A percentile compares a stretch with the other conserved stretches of the same genome.
Conservation (phyloP, 2,797 vertebrate species). For the Hippocampus kuda region DNA sequence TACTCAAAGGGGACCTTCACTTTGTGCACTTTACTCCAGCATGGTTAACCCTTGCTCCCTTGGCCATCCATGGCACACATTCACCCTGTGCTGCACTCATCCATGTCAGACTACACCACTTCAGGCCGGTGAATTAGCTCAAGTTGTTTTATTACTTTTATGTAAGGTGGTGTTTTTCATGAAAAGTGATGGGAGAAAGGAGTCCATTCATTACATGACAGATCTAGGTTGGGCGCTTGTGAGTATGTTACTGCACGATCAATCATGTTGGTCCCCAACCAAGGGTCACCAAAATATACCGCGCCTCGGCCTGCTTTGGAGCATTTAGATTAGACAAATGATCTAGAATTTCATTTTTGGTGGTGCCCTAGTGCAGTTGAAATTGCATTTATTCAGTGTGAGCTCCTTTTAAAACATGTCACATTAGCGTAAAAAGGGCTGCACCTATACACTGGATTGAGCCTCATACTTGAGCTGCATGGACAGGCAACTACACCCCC, state of each 20-base stretch:
- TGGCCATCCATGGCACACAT: neutral
- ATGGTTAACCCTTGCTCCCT: too few relatives aligned
- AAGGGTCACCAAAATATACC: neutral
- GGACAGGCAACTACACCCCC: conserved; percentile 21
- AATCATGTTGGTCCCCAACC: neutral
- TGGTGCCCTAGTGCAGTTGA: too few relatives aligned
- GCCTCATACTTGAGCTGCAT: conserved; percentile 23
- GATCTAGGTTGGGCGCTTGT: neutral
- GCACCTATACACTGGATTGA: conserved; percentile 30
- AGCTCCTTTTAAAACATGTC: neutral
- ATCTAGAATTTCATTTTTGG: neutral
- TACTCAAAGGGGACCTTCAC: too few relatives aligned
- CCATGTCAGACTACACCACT: neutral
- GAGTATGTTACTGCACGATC: neutral
- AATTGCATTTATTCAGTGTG: neutral
- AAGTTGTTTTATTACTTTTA: neutral
- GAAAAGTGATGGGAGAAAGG: neutral
- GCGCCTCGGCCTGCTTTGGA: neutral
- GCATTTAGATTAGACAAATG: conserved; percentile 4
- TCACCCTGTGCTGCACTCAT: neutral
- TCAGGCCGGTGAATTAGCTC: neutral
- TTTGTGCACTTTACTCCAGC: too few relatives aligned
- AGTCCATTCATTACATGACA: neutral
- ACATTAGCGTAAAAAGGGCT: neutral
- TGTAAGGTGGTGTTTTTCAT: neutral